Evolutionary conservation across 2,888 invertebrate species (phyloP).

Genomic region (Amphipoea lucens): DNA sequence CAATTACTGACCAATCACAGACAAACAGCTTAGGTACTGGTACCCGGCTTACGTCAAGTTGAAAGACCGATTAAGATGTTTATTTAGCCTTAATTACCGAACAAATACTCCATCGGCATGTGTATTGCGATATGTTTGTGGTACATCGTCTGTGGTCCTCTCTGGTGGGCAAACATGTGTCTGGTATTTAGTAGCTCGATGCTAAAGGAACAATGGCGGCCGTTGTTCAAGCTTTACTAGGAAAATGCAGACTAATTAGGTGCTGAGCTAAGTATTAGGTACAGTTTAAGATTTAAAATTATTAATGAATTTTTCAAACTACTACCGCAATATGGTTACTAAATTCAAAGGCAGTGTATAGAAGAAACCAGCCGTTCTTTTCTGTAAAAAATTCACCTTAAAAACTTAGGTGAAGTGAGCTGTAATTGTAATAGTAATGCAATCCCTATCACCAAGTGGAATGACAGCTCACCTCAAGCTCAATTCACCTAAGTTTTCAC

Average conservation of each 20-base stretch:
- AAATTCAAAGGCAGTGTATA: background rate
- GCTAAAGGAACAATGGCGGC: slow-evolving; percentile 50
- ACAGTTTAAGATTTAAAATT: background rate
- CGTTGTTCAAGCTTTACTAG: slow-evolving; percentile 42
- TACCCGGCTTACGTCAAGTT: slow-evolving; percentile 76
- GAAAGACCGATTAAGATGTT: slow-evolving; percentile 85
- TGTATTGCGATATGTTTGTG: slow-evolving; percentile 85
- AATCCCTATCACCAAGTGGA: background rate
- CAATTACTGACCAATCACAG: slow-evolving; percentile 40
- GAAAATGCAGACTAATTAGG: slow-evolving; percentile 52
- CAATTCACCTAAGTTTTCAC: background rate
- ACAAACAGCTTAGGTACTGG: slow-evolving; percentile 48
- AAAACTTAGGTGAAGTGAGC: background rate
- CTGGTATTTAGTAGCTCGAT: slow-evolving; percentile 58
- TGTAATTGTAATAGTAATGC: background rate
- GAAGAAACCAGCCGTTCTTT: background rate
- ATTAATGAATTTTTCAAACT: background rate
- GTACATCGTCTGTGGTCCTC: slow-evolving; percentile 67
- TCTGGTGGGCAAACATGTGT: slow-evolving; percentile 66
- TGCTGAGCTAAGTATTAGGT: slow-evolving; percentile 8
- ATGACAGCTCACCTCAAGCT: background rate
- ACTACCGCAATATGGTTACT: background rate
- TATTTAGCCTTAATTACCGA: slow-evolving; percentile 85
- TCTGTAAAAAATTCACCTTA: background rate
- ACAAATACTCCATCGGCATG: slow-evolving; percentile 77